Evolutionary conservation across 2,797 vertebrate genomes (phyloP).

Genomic region (Hozukius guyotensis): DNA sequence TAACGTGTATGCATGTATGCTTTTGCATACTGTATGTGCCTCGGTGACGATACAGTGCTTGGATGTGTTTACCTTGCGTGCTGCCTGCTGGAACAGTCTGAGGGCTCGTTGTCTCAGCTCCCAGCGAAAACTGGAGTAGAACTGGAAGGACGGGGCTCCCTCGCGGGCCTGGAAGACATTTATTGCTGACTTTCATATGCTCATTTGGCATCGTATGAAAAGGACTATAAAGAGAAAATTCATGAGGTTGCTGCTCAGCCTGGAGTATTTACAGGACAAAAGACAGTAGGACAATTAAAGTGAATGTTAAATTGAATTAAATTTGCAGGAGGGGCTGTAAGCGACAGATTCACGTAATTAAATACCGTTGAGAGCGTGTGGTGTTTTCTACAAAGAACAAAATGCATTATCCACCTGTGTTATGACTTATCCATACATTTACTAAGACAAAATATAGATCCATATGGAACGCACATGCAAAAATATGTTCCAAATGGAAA

Average conservation of each 20-base stretch:
- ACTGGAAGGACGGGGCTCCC: slow-evolving; percentile 81
- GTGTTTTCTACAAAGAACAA: background rate
- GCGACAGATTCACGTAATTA: background rate
- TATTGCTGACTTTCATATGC: background rate
- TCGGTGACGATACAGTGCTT: background rate
- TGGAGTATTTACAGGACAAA: background rate
- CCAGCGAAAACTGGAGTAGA: slow-evolving; percentile 81
- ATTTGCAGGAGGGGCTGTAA: background rate
- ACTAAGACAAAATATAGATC: background rate
- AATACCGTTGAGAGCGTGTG: background rate
- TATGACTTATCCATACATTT: background rate
- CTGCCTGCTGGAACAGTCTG: slow-evolving; percentile 88
- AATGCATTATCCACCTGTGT: background rate
- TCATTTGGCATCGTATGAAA: background rate
- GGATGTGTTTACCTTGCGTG: slow-evolving; percentile 85
- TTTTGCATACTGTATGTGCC: background rate
- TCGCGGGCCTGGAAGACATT: slow-evolving; percentile 58
- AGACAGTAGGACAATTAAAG: background rate
- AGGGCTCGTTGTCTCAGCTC: slow-evolving; percentile 79
- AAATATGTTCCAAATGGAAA: background rate
- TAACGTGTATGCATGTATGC: slow-evolving; percentile 17
- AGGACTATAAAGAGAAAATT: background rate
- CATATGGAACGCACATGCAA: background rate
- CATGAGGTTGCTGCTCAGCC: background rate
- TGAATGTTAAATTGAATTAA: background rate